Evolutionary conservation across 2,888 invertebrate species (phyloP), one percentile per base, ranked within the genome.

Genomic region (Xylophagus ater): DNA sequence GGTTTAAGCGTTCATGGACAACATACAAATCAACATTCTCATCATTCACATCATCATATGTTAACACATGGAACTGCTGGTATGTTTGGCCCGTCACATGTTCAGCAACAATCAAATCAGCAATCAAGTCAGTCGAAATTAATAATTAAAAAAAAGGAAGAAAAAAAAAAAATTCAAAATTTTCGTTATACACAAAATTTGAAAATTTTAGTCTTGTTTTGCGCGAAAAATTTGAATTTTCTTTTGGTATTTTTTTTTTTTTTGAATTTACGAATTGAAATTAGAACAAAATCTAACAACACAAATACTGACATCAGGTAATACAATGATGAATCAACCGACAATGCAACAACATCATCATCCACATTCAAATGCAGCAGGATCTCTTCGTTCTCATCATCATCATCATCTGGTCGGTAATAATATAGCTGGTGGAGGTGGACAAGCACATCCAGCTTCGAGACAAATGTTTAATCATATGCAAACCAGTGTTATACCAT

Each of bases 341-440:
- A 30, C 47, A 32, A 39, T 47, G 25, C 52, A 46, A 44, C 47
- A 35, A 17, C 46, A 40, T 21, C 44, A 46, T 10, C 37, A 44
- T 25, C 43, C 44, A 36, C 49, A 47, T 13, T 15, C 13, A 14
- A 13, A 13, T 14, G 43, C 43, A 38, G 43, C 41, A 41, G 43
- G 42, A 14, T 10, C 10, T 10, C 32, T 19, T 4, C 40, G 34
- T 28, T 42, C 39, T 20, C 44, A 53, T 41, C 48, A 50, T 37
- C 50, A 51, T 40, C 55, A 55, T 40, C 56, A 57, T 42, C 49
- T 52, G 36, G 50, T 49, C n/a, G 39, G 33, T 15, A 44, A 50
- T 36, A 43, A 60, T 61, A 46, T 67, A 68, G 66, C 66, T 67
- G 47, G 58, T 66, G 61, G 68, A 68, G 57, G 54, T 67, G 59